Evolutionary conservation across 2,113 vertebrate species (phyloP), one percentile per base, ranked within the genome.

Genomic region (Erpornis zantholeuca): DNA sequence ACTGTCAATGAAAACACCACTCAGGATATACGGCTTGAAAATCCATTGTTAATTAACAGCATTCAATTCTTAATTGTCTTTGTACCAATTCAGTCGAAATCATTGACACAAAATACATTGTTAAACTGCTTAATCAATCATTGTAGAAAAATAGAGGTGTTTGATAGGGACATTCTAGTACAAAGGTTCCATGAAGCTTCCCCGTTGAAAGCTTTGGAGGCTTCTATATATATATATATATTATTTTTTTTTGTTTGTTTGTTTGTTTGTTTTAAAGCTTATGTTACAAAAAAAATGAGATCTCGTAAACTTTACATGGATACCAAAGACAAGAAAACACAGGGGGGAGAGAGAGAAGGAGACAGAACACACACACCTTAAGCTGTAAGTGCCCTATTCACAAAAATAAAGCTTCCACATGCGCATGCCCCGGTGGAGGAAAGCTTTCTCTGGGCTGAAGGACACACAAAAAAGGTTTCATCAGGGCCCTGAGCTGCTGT

Each of bases 121-220:
- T 97, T 96, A 96, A 98, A 97, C 94, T 91, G 87, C 95, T 97
- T 98, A 97, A 97, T 97, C 96, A 96, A 90, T 95, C 96, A 89
- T 94, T 94, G 97, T 98, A 98, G 97, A 98, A 98, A 98, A 98
- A 98, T 98, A 98, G 97, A 98, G 98, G 87, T 95, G 97, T 98
- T 96, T 97, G 95, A 96, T 93, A 91, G 97, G 97, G 97, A 96
- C 97, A 94, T 96, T 97, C 97, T 98, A 97, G 96, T 95, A 98
- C 97, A 98, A 98, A 97, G 92, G 96, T 96, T 92, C 88, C 10
- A 16, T 86, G 97, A 97, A 97, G 94, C 95, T 76, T 97, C 96
- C 92, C 71, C 4, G 1, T 82, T 71, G 93, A 97, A 97, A 98
- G 97, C 95, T 88, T 83, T 86, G 89, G 96, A 96, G 94, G 94